A percentile compares a stretch with the other conserved stretches of the same genome.
Conservation (phyloP, 2,888 invertebrate genomes). For the Tiliacea aurago region DNA sequence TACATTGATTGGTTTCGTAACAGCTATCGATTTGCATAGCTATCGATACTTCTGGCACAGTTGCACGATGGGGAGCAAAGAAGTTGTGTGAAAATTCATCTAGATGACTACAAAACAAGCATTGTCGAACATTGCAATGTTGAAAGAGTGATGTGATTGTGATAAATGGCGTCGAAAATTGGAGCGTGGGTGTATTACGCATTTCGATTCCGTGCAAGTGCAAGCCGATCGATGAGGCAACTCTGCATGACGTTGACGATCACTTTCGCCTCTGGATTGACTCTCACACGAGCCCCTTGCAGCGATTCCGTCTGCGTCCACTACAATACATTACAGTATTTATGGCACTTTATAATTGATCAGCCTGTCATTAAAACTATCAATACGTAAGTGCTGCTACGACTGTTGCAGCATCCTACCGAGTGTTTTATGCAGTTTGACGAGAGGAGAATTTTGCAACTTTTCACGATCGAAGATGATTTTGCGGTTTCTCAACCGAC, state of each 20-base stretch:
- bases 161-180: slow-evolving; percentile 85
- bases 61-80: slow-evolving; percentile 72
- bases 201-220: slow-evolving; percentile 80
- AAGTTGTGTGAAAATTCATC: slow-evolving; percentile 81
- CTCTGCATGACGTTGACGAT: slow-evolving; percentile 74
- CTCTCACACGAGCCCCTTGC: slow-evolving; percentile 70
- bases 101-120: slow-evolving; percentile 77
- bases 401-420: slow-evolving; percentile 31
- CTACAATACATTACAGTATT: slow-evolving; percentile 48
- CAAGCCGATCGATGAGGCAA: slow-evolving; percentile 83
- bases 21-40: slow-evolving; percentile 78
- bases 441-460: slow-evolving; percentile 52
- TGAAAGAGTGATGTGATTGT: slow-evolving; percentile 82
- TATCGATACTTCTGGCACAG: slow-evolving; percentile 72
- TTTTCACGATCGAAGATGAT: slow-evolving; percentile 56
- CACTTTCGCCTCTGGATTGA: slow-evolving; percentile 81
- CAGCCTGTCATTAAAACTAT: slow-evolving; percentile 36
- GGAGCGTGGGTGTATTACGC: slow-evolving; percentile 88
- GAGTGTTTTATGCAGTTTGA: slow-evolving; percentile 40
- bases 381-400: slow-evolving; percentile 42
- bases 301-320: slow-evolving; percentile 20
- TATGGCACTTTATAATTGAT: slow-evolving; percentile 45
- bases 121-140: slow-evolving; percentile 78
- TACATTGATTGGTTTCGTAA: slow-evolving; percentile 71
- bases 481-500: slow-evolving; percentile 43